Evolutionary conservation across 2,113 vertebrate genomes (phyloP), one percentile per base, ranked within the genome.

Genomic region (Hemicordylus capensis): DNA sequence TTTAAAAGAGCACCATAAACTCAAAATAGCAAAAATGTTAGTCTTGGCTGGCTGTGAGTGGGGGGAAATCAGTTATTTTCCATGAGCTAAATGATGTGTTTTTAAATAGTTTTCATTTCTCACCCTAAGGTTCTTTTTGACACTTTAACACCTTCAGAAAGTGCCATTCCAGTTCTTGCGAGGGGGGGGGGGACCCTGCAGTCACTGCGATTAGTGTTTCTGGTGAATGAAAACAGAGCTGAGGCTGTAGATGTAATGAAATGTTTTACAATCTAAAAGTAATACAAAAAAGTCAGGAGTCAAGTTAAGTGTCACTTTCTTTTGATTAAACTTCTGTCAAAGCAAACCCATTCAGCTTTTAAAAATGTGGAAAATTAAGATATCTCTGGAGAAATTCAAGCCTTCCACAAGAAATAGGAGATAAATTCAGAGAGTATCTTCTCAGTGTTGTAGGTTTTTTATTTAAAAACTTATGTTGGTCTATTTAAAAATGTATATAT

Each of bases 301-400:
- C 59, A 85, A 85, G 67, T 76, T 31, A 85, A 73, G 51, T 17
- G 46, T 83, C 4, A 19, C 4, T 76, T 83, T 87, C 79, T 42
- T 90, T 87, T 73, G 67, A 88, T 79, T 84, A 84, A 85, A 83
- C 4, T 84, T 20, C 0, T 37, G 77, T 88, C 86, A 85, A 87
- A 89, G 76, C 11, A 84, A 77, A 77, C 24, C 1, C 15, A 28
- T 81, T 19, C 80, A 26, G 76, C n/a, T 5, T 82, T 28, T 19
- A 42, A 56, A 81, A 75, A 4, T 31, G 31, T 63, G 39, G 80
- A 12, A 86, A 42, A 85, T 61, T 6, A 75, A 56, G 75, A 80
- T 20, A 77, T 8, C 46, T 64, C 26, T 42, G 63, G 15, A 84
- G 78, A 85, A 80, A 90, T 74, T 81, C 24, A 85, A 66, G 81